Evolutionary conservation across 2,797 vertebrate genomes (phyloP).

Genomic region (Staurois parvus): DNA sequence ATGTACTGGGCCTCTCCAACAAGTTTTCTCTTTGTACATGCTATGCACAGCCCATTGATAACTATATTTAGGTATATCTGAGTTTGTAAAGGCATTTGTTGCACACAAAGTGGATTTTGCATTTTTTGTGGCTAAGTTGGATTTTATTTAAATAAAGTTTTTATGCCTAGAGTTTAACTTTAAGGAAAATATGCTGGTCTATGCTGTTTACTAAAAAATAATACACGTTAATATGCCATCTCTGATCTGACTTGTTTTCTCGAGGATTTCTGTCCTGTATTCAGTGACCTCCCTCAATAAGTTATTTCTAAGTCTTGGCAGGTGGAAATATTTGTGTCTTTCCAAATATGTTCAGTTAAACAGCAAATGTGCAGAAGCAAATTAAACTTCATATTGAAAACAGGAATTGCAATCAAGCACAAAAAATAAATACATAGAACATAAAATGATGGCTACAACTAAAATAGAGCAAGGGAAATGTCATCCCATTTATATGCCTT

Average conservation of each 20-base stretch:
- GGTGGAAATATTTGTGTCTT: constrained; percentile 2
- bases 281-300: constrained; percentile 40
- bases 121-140: no score
- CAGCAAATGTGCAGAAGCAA: constrained; percentile 38
- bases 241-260: constrained; percentile 2
- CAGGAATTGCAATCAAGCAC: constrained; percentile 47
- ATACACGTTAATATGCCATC: constrained; percentile 30
- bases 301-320: constrained; percentile 51
- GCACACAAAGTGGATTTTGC: no score
- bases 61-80: no score
- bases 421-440: background rate
- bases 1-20: no score
- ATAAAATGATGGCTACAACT: constrained; percentile 36
- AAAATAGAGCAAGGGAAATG: constrained; percentile 55
- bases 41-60: no score
- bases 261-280: constrained; percentile 18
- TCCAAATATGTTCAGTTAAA: constrained; percentile 33
- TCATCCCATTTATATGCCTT: constrained; percentile 45
- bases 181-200: background rate
- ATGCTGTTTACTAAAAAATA: constrained; percentile 13
- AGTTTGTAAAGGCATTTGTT: no score
- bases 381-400: constrained; percentile 55
- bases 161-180: no score
- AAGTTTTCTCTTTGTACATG: no score
- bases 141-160: no score